Evolutionary conservation across 2,888 invertebrate species (phyloP), one percentile per base, ranked within the genome.

Genomic region (Drosophila rellima): DNA sequence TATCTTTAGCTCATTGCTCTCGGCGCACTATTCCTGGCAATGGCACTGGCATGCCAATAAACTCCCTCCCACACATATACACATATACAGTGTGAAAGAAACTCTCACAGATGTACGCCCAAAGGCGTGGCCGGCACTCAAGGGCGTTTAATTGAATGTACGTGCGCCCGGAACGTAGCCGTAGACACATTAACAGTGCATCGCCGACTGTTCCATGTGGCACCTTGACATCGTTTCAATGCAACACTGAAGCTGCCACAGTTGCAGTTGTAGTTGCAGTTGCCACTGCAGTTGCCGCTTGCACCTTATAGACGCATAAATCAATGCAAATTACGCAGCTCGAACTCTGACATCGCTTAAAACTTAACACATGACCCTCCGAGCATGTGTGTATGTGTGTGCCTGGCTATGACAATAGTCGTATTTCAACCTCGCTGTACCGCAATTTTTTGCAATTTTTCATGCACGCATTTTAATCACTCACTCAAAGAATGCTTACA

Each of bases 111-210:
- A 48, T 17, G 37, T 4, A 44, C 29, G 56, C 23, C 40, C 18
- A 40, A 10, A 47, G 83, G 82, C 73, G 78, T 78, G 70, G 66
- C 60, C 54, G 71, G 75, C 85, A 84, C 85, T 87, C 88, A 87
- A 89, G 83, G 83, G 89, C 89, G 83, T 83, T 83, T 83, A 83
- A 83, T 83, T 83, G 88, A 83, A 83, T 87, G 89, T 89, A 89
- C 83, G 89, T 82, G 87, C 65, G 33, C 66, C 68, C 61, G 83
- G 60, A 70, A 67, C 66, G 74, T 63, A 55, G 64, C 70, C 85
- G 83, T 88, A 82, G 82, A 89, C 85, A 70, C 89, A 83, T 89
- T 89, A 89, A 83, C 85, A 87, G 78, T 69, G 82, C 71, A 70
- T 51, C 51, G 39, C 39, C 35, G 69, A 65, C 82, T 69, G 79